Conservation (phyloP, 2,888 invertebrate genomes). For the Epiperipatus broadwayi region DNA sequence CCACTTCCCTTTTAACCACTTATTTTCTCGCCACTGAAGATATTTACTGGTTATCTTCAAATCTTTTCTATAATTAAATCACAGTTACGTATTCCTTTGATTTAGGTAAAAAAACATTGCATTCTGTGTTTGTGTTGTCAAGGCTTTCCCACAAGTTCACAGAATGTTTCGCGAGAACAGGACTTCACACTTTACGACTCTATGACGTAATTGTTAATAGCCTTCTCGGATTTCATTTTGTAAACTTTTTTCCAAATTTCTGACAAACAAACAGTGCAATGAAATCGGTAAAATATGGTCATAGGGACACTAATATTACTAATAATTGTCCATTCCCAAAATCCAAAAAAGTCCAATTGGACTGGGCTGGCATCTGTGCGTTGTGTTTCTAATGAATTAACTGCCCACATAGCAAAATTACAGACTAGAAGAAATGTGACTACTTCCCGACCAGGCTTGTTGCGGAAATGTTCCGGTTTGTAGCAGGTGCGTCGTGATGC, state of each 20-base stretch:
- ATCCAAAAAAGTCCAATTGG: conserved; percentile 71
- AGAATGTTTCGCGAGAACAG: too few species aligned
- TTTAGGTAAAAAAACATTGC: too few species aligned
- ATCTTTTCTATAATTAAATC: too few species aligned
- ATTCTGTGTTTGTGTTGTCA: too few species aligned
- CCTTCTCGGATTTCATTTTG: conserved; percentile 37
- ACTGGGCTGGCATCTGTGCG: conserved; percentile 76
- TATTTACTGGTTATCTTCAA: too few species aligned
- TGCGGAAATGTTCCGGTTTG: conserved; percentile 39
- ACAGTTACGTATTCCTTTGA: too few species aligned
- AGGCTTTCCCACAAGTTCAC: too few species aligned
- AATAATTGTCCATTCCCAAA: conserved; percentile 89
- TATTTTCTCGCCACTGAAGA: too few species aligned
- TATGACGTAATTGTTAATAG: too few species aligned
- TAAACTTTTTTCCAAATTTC: conserved; percentile 92
- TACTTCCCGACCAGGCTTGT: conserved; percentile 74
- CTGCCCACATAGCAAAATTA: conserved; percentile 65
- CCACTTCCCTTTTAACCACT: too few species aligned
- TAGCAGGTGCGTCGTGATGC: conserved; percentile 65
- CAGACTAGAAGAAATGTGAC: conserved; percentile 55
- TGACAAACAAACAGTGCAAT: conserved; percentile 81
- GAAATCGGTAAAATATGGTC: conserved; percentile 83
- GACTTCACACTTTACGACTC: too few species aligned
- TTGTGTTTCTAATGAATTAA: conserved; percentile 75
- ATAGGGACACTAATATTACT: conserved; percentile 83